phyloP scores from a whole-genome alignment of 53 echinoderm and acorn worm genomes.

The Paelopatides confundens region DNA sequence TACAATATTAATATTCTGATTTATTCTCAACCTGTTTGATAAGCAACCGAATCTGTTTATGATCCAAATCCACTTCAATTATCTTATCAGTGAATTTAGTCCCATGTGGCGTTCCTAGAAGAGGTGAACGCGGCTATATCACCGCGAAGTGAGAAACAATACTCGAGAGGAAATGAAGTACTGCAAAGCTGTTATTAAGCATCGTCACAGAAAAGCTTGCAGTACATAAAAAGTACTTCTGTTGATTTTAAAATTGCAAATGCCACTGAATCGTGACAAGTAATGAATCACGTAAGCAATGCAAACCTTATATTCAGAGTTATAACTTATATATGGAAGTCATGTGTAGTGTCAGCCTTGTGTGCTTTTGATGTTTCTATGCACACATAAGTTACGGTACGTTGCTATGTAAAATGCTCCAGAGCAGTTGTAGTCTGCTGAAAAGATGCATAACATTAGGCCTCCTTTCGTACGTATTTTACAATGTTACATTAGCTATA shows the following conservation, averaged over 20 bases:
- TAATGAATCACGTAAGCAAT: conserved; percentile 19
- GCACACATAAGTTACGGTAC: too few species aligned
- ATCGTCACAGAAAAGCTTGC: neutral
- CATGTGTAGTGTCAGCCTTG: neutral
- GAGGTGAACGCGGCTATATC: neutral
- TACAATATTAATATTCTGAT: too few species aligned
- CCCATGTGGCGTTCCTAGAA: conserved; percentile 10
- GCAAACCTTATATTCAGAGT: neutral
- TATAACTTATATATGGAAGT: neutral
- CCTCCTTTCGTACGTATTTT: too few species aligned
- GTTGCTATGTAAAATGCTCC: too few species aligned
- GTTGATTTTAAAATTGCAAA: conserved; percentile 51
- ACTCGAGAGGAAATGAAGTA: conserved; percentile 32
- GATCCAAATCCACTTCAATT: neutral
- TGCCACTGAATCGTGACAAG: conserved; percentile 45
- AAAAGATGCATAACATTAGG: neutral
- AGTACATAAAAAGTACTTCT: conserved; percentile 33
- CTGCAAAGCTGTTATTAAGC: conserved; percentile 27
- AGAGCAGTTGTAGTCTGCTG: too few species aligned
- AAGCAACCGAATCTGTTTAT: neutral
- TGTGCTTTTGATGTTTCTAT: neutral
- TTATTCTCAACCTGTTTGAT: neutral
- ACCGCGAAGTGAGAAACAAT: conserved; percentile 11
- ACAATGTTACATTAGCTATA: too few species aligned
- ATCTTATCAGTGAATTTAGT: conserved; percentile 4